A percentile compares a stretch with the other conserved stretches of the same genome.
Evolutionary conservation across 2,113 vertebrate species (phyloP).

Genomic region (Synchiropus splendidus): DNA sequence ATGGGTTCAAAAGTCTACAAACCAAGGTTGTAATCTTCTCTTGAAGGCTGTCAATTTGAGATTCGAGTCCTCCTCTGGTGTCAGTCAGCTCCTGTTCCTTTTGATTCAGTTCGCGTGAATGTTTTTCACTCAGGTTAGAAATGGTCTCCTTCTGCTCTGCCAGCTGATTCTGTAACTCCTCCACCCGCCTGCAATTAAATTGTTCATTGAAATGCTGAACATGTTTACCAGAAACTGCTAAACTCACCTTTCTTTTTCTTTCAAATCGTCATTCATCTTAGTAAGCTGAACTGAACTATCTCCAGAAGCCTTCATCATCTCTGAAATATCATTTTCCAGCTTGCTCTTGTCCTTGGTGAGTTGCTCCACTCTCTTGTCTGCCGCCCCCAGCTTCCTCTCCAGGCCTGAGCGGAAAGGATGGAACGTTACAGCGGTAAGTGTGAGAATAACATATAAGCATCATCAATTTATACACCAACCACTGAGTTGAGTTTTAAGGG

Average conservation of each 20-base stretch:
- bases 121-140: slow-evolving; percentile 66
- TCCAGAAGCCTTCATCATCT: slow-evolving; percentile 88
- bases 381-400: slow-evolving; percentile 76
- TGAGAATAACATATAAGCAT: background rate
- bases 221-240: background rate
- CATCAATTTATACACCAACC: slow-evolving; percentile 45
- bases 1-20: slow-evolving; percentile 41
- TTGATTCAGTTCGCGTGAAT: slow-evolving; percentile 63
- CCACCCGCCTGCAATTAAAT: slow-evolving; percentile 67
- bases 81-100: slow-evolving; percentile 71
- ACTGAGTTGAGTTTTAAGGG: slow-evolving; percentile 65
- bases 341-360: slow-evolving; percentile 80
- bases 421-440: background rate
- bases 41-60: slow-evolving; percentile 67
- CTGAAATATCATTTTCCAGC: slow-evolving; percentile 81
- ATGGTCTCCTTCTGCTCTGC: slow-evolving; percentile 73
- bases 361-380: slow-evolving; percentile 76
- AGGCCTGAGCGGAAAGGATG: slow-evolving; percentile 57
- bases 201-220: no score
- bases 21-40: slow-evolving; percentile 75
- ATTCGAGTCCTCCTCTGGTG: slow-evolving; percentile 57
- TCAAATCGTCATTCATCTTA: slow-evolving; percentile 84
- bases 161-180: slow-evolving; percentile 78
- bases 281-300: slow-evolving; percentile 86
- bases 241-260: slow-evolving; percentile 79